Evolutionary conservation across 2,113 vertebrate species (phyloP).

Genomic region (Actenoides hombroni): DNA sequence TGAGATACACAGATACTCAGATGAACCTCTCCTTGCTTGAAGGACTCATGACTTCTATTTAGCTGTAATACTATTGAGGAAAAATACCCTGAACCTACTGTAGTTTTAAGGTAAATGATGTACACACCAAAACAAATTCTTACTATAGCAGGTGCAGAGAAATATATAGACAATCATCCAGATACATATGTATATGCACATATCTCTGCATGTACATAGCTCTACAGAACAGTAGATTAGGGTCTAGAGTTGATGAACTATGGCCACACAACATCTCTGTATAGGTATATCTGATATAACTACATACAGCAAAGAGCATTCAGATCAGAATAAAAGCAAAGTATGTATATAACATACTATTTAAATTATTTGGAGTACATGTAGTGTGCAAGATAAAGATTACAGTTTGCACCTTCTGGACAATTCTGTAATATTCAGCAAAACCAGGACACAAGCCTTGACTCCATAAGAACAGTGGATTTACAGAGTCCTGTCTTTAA

Average conservation of each 20-base stretch:
- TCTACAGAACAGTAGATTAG: background rate
- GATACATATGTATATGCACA: background rate
- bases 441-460: background rate
- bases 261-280: background rate
- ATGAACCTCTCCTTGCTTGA: background rate
- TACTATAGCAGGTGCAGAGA: background rate
- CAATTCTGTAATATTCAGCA: background rate
- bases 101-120: background rate
- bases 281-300: background rate
- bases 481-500: background rate
- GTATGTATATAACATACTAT: background rate
- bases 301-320: background rate
- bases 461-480: background rate
- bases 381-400: background rate
- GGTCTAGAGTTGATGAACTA: background rate
- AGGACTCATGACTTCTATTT: background rate
- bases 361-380: background rate
- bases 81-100: background rate
- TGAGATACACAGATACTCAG: background rate
- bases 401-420: background rate
- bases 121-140: background rate
- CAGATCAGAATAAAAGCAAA: background rate
- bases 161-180: background rate
- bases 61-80: background rate
- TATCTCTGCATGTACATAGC: background rate